Evolutionary conservation across 2,888 invertebrate genomes (phyloP).

Genomic region (Drosophila paramelanica): DNA sequence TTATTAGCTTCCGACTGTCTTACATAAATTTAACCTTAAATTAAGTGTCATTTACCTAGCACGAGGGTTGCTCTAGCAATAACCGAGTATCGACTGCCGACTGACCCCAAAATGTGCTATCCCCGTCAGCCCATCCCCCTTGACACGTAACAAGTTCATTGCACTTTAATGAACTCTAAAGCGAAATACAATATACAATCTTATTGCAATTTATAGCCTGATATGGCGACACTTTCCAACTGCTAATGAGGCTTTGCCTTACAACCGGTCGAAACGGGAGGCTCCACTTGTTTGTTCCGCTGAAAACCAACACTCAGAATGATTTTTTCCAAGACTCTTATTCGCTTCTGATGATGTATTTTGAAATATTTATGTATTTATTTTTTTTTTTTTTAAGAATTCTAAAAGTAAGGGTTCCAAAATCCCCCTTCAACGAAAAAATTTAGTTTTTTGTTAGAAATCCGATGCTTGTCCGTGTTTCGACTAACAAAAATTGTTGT

Average conservation of each 20-base stretch:
- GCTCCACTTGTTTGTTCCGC: not conserved
- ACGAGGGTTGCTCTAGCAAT: slow-evolving; percentile 36
- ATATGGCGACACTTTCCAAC: slow-evolving; percentile 13
- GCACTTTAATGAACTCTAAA: slow-evolving; percentile 66
- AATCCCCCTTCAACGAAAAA: too few species aligned
- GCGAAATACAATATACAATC: slow-evolving; percentile 41
- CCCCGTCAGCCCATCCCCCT: not conserved
- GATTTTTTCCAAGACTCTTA: not conserved
- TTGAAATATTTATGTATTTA: not conserved
- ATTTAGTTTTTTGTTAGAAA: not conserved
- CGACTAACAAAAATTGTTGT: not conserved
- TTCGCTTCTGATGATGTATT: not conserved
- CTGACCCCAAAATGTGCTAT: slow-evolving; percentile 36
- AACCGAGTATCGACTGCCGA: slow-evolving; percentile 5
- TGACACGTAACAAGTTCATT: slow-evolving; percentile 59
- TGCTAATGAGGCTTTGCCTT: slow-evolving; percentile 4
- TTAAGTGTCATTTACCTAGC: slow-evolving; percentile 69
- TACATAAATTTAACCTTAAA: slow-evolving; percentile 77
- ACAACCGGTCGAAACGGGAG: not conserved
- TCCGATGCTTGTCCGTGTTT: not conserved
- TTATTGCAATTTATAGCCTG: slow-evolving; percentile 30
- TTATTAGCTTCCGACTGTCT: slow-evolving; percentile 68
- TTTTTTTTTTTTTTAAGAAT: not conserved
- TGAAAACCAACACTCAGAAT: not conserved
- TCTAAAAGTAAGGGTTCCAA: not conserved